Conservation (phyloP, 2,888 invertebrate genomes). For the Leucophora obtusa region DNA sequence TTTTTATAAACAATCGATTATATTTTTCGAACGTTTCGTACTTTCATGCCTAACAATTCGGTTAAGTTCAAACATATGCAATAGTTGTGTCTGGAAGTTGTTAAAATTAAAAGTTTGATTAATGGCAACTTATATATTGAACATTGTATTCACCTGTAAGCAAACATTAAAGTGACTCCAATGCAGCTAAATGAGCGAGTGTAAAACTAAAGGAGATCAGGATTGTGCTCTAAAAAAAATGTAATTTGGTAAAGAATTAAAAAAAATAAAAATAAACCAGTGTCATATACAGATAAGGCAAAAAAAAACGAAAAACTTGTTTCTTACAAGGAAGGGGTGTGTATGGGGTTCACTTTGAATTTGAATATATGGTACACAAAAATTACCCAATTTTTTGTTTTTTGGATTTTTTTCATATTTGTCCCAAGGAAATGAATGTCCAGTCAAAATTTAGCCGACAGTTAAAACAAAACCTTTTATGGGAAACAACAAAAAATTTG, state of each 20-base stretch:
- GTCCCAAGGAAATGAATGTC: too few relatives aligned
- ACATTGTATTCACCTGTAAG: conserved; percentile 22
- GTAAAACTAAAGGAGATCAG: background rate
- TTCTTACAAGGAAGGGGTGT: too few relatives aligned
- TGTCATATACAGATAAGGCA: background rate
- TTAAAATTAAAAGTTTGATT: conserved; percentile 40
- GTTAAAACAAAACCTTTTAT: too few relatives aligned
- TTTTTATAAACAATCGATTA: background rate
- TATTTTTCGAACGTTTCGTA: background rate
- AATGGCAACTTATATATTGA: conserved; percentile 25
- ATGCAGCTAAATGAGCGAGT: background rate
- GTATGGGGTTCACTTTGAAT: too few relatives aligned
- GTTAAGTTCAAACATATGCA: conserved; percentile 28
- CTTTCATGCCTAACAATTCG: background rate
- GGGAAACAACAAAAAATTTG: too few relatives aligned
- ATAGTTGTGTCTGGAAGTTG: conserved; percentile 27
- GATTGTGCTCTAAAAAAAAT: background rate
- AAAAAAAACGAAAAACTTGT: background rate
- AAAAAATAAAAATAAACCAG: background rate
- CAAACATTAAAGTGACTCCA: background rate
- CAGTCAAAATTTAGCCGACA: too few relatives aligned
- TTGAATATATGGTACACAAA: too few relatives aligned
- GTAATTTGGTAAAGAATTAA: background rate
- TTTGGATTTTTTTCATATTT: too few relatives aligned
- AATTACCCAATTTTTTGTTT: too few relatives aligned